Conservation (phyloP, 2,113 vertebrate species). For the Psammodynastes pulverulentus region DNA sequence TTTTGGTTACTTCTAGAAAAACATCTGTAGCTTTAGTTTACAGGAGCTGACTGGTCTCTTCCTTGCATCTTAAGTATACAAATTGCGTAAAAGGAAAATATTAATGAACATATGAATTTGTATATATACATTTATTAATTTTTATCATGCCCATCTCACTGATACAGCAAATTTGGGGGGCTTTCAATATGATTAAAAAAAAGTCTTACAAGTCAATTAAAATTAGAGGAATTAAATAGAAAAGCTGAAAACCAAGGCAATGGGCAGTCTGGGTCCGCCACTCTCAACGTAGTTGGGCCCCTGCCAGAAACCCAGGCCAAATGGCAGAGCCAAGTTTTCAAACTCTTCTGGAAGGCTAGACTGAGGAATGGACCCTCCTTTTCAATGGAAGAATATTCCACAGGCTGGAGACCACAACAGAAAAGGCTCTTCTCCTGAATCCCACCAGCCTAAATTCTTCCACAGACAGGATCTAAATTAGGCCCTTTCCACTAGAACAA, state of each 20-base stretch:
- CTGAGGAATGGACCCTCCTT: background rate
- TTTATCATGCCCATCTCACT: background rate
- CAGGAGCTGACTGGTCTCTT: background rate
- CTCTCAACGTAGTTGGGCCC: too few species aligned
- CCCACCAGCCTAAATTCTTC: too few species aligned
- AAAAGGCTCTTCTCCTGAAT: background rate
- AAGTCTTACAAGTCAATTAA: background rate
- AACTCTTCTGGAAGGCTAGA: background rate
- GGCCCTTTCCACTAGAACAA: too few species aligned
- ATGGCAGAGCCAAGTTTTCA: background rate
- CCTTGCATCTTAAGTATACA: background rate
- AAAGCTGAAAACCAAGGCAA: background rate
- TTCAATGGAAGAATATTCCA: background rate
- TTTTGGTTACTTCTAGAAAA: background rate
- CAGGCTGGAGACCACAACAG: background rate
- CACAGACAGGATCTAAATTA: too few species aligned
- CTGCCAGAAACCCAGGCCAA: background rate
- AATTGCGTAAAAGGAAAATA: too few species aligned
- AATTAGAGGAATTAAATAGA: background rate
- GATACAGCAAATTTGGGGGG: background rate
- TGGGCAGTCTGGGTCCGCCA: background rate
- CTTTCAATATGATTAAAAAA: background rate
- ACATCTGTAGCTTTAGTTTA: background rate
- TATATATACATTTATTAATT: background rate
- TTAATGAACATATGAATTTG: background rate